Evolutionary conservation across 1,140 invertebrate genomes (phyloP), one percentile per base, ranked within the genome.

Genomic region (Ruditapes philippinarum): DNA sequence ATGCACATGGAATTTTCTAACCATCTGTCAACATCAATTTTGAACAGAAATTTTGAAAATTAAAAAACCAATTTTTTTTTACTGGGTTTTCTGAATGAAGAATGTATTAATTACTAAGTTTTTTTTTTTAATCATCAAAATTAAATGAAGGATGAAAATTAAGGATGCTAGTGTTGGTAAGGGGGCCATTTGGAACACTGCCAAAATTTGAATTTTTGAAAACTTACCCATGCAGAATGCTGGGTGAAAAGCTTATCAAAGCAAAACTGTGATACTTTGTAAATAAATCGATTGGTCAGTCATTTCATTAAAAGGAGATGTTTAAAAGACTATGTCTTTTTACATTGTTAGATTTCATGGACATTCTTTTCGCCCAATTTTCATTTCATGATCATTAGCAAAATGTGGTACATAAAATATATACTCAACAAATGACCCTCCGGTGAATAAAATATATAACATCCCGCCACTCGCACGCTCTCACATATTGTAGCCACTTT

Each of bases 191-290:
- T 62, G 49, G 87, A 65, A 79, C 84, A 90, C 89, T 90, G 89
- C 89, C 89, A 90, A 90, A 90, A 87, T 90, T 51, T 89, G 31
- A 81, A 57, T 88, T n/a, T 87, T 60, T 57, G 54, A 78, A 36
- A 82, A 57, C n/a, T 78, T 76, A 51, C 80, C 70, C 54, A n/a
- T n/a, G n/a, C n/a, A 73, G 62, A 62, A 65, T 73, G 5, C n/a
- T 73, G 82, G 70, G 62, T 70, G 45, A 31, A 33, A 76, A 22
- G 89, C 89, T 90, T 90, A 79, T 90, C 89, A 90, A 90, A 90
- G 89, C 89, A 90, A 88, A 74, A 57, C 89, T 90, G 89, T 90
- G 89, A 90, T 90, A 90, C 45, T 74, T n/a, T 90, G 89, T 90
- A 90, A 60, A 90, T 90, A 90, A 88, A 83, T 70, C 31, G 62